Base-by-base conservation (phyloP, 2,888 invertebrate species). In the Atherix ibis region DNA sequence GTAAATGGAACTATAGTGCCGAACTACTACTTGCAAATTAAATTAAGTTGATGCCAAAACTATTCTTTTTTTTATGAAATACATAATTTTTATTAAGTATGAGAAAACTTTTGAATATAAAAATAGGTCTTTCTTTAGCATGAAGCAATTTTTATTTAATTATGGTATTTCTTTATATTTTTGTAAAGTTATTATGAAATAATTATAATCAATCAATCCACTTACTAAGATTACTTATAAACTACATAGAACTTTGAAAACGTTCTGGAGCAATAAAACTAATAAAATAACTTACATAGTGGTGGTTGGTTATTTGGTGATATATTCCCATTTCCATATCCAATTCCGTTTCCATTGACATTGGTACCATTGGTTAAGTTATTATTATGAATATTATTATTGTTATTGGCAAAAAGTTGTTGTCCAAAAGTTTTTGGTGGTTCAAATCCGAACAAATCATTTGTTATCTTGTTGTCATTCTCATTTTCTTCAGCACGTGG, bases 401-500 rank as follows among this genome's bases (percentile, higher is more conserved):
- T 53, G 44, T 56, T 58, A 40, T 63, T 63, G 24, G 62, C 54
- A 40, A 68, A 68, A 38, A 67, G 53, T 41, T 55, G 60, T 52
- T 53, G 62, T 33, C 52, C 64, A 52, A 45, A 62, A 40, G 48
- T 58, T 37, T 62, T 59, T 15, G 54, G 44, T 19, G 62, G 58
- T 41, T 62, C 62, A 37, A 62, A 62, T 25, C 62, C 62, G 40
- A 62, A 62, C 31, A 62, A 45, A 48, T 60, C 59, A 40, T 58
- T 58, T 43, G 53, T 53, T 32, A 46, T 40, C 35, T 50, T 46
- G 40, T 49, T 47, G 3, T 32, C 60, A 55, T 51, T 65, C 53
- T 48, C 54, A 38, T 43, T 72, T 54, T 87, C 87, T 46, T 71
- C 78, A 14, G 87, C 87, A 41, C 89, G 71, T 1, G 91, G 89